Evolutionary conservation across 2,797 vertebrate species (phyloP).

Genomic region (Hydrolagus colliei): DNA sequence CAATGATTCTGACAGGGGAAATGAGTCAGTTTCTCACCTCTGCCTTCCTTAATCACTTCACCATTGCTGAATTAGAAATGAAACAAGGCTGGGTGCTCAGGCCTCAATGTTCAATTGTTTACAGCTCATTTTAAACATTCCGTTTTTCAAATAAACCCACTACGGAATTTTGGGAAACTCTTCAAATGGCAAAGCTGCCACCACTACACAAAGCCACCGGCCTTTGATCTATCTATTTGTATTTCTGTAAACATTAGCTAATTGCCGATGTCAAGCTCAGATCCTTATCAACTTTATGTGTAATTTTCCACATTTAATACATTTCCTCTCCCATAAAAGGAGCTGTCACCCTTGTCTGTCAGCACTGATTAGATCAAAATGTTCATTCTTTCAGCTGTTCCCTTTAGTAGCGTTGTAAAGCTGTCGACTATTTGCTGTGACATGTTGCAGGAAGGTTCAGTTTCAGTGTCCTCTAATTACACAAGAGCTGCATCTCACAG

Average conservation of each 20-base stretch:
- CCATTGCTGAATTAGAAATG: background rate
- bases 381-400: conserved; percentile 51
- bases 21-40: background rate
- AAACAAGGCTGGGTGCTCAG: background rate
- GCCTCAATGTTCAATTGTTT: background rate
- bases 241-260: conserved; percentile 79
- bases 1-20: too few relatives aligned
- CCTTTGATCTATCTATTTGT: conserved; percentile 66
- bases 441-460: conserved; percentile 46
- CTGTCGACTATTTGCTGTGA: conserved; percentile 52
- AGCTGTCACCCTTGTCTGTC: conserved; percentile 59
- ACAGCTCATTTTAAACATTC: background rate
- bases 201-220: conserved; percentile 39
- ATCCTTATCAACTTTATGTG: conserved; percentile 67
- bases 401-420: conserved; percentile 53
- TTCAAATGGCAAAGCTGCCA: conserved; percentile 9
- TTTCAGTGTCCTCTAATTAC: conserved; percentile 46
- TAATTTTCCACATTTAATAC: conserved; percentile 56
- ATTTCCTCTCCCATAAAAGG: conserved; percentile 60
- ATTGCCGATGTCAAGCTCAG: conserved; percentile 75
- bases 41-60: background rate
- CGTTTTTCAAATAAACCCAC: background rate
- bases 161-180: background rate
- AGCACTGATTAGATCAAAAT: conserved; percentile 53
- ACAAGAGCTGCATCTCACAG: conserved; percentile 38